A percentile compares a stretch with the other conserved stretches of the same genome.
These are phyloP conservation scores for Hipposideros larvatus DNA, from an alignment of 2,797 vertebrate species.

Conservation along the genomic window DNA sequence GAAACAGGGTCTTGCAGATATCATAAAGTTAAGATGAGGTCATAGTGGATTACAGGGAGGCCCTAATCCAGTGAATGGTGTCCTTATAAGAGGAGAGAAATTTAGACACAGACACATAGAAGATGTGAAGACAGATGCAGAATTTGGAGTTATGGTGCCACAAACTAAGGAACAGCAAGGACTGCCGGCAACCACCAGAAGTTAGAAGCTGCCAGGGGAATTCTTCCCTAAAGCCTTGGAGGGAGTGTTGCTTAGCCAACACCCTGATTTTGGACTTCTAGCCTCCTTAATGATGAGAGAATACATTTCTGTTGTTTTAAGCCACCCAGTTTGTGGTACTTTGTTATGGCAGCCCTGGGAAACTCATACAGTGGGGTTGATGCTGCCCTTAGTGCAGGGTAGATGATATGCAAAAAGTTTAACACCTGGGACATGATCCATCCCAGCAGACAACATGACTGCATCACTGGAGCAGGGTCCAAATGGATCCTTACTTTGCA, in stretches of 20 bases:
- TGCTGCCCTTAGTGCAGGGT: neutral
- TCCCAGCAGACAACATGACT: neutral
- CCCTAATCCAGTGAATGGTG: neutral
- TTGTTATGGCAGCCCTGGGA: neutral
- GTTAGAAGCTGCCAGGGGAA: neutral
- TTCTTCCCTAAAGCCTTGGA: neutral
- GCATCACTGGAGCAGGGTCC: neutral
- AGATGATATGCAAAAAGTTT: constrained; percentile 1
- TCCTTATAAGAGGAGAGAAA: neutral
- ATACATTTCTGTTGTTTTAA: constrained; percentile 21
- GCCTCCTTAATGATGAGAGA: neutral
- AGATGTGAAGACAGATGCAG: neutral
- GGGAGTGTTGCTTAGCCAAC: neutral
- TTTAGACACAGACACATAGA: neutral
- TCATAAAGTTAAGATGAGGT: constrained; percentile 13
- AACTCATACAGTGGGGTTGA: neutral
- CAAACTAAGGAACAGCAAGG: neutral
- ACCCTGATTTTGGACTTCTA: constrained; percentile 15
- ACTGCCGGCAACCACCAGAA: neutral
- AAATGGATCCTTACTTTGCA: neutral
- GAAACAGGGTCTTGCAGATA: constrained; percentile 49
- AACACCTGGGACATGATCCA: neutral
- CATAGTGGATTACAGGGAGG: neutral
- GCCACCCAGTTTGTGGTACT: neutral
- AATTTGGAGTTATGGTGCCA: neutral